Conservation (phyloP, 35 echinoderm and acorn worm genomes). For the Strongylocentrotus purpuratus region DNA sequence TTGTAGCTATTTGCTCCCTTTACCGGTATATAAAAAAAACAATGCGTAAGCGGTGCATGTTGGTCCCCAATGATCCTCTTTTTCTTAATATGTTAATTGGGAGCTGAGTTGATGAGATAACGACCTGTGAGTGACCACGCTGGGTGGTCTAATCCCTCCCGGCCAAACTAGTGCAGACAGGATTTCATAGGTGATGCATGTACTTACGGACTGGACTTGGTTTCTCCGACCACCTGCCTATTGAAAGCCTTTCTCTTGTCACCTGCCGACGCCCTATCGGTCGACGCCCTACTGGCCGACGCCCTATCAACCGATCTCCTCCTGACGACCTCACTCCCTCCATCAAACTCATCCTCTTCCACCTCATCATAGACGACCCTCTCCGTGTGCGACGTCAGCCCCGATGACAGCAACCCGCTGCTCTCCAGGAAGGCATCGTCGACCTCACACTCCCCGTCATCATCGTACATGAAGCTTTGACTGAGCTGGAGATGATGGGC, state of each 20-base stretch:
- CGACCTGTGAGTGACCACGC: no score
- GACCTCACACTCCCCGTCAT: constrained; percentile 30
- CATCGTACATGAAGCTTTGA: neutral
- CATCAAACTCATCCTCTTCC: neutral
- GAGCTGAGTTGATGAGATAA: no score
- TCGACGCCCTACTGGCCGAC: no score
- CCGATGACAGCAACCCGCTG: constrained; percentile 24
- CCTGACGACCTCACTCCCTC: neutral
- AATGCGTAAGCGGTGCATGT: no score
- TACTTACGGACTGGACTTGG: neutral
- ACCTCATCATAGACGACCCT: neutral
- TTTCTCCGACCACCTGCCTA: neutral
- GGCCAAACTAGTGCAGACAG: no score
- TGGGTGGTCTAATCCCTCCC: no score
- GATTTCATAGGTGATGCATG: no score
- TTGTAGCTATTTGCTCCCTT: no score
- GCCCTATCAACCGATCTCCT: neutral
- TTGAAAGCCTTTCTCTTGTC: constrained; percentile 23
- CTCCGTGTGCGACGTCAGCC: neutral
- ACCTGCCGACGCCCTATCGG: no score
- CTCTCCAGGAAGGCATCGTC: constrained; percentile 28
- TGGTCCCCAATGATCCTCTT: no score
- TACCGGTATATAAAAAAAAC: no score
- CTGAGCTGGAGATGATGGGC: neutral
- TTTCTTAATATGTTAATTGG: no score